These are phyloP conservation scores for Coracias cyanogaster DNA, from an alignment of 2,797 vertebrate genomes.

Conservation along the genomic window DNA sequence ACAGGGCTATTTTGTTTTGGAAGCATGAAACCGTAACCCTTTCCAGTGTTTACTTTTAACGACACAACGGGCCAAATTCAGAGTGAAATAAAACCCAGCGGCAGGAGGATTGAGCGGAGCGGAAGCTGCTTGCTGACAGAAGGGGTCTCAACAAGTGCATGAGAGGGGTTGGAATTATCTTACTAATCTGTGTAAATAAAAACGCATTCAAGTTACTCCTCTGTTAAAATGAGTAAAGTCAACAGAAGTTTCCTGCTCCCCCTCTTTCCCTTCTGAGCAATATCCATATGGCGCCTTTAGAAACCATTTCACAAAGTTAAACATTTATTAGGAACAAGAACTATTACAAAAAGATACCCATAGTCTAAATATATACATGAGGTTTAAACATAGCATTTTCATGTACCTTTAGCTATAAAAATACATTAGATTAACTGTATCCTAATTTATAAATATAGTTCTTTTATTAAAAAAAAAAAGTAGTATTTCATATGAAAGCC, in stretches of 20 bases:
- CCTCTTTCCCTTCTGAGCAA: not conserved
- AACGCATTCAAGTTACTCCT: not conserved
- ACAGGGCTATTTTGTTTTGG: not conserved
- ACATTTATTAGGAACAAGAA: conserved; percentile 75
- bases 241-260: not conserved
- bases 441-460: conserved; percentile 84
- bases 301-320: conserved; percentile 66
- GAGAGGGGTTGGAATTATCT: not conserved
- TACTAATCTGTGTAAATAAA: not conserved
- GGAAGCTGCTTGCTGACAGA: not conserved
- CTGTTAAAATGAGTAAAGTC: not conserved
- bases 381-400: conserved; percentile 79
- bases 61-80: not conserved
- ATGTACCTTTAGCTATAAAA: conserved; percentile 83
- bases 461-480: conserved; percentile 20
- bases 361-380: conserved; percentile 82
- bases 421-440: conserved; percentile 81
- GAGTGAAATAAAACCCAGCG: not conserved
- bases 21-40: not conserved
- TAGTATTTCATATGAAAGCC: conserved; percentile 78
- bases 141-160: not conserved
- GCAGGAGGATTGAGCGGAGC: not conserved
- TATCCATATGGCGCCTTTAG: not conserved
- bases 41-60: not conserved
- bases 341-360: conserved; percentile 75